Base-by-base conservation (phyloP, 2,113 vertebrate species). In the Hylia prasina region DNA sequence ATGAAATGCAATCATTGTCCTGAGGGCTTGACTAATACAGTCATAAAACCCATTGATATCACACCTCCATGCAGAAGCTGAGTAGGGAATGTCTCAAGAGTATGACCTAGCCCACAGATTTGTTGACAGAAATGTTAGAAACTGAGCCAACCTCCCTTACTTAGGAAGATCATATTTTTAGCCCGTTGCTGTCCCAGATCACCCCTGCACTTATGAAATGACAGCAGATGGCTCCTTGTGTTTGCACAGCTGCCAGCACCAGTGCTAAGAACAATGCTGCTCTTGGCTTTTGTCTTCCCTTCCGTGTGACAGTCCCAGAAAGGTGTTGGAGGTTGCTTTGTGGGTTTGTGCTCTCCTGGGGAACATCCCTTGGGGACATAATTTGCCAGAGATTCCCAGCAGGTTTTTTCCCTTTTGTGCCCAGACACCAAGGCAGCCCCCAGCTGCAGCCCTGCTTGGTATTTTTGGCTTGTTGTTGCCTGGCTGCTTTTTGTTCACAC, bases 161-260 rank as follows among this genome's bases (percentile, higher is more conserved):
- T 96, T 91, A 39, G 27, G 81, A 89, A 89, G 92, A 92, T 91
- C 16, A 13, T 91, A 83, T 37, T 71, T 96, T 94, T 81, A 94
- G 84, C 75, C 72, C 22, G 0, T 48, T 94, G 82, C 31, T 90
- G 81, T 89, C 95, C 90, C 90, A 92, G 92, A 91, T 96, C 94
- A 82, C 90, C 92, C 86, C 31, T 89, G 88, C 66, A 86, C 93
- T 94, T 95, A 48, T 31, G 69, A 90, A 87, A 69, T 5, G 31
- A 86, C 68, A 89, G 90, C 96, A 97, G 95, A 97, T 95, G 95
- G 96, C 83, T 97, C 90, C 90, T 76, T 81, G 64, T 96, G 95
- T 95, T 88, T 95, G 93, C 88, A 83, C 96, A 97, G 96, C 95
- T 97, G 96, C 93, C 92, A n/a, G 79, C 7, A 77, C 82, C 79